A percentile compares a stretch with the other conserved stretches of the same genome.
Evolutionary conservation across 2,113 vertebrate species (phyloP).

Genomic region (Mormyrus lacerda): DNA sequence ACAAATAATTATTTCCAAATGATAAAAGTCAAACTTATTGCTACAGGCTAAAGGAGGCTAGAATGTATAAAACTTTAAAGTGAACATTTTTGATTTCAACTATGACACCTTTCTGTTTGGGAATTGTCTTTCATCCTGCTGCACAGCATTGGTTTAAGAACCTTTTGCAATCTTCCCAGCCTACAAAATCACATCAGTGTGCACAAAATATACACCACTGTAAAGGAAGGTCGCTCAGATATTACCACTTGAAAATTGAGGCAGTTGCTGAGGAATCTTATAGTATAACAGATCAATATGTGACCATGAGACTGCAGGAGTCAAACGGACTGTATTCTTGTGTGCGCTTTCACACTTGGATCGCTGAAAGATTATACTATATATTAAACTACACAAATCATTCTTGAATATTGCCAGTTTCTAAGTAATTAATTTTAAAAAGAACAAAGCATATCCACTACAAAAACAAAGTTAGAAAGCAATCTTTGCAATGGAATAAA

Average conservation of each 20-base stretch:
- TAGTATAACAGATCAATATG: neutral
- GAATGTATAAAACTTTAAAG: neutral
- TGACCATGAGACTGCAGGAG: neutral
- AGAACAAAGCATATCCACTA: neutral
- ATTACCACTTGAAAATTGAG: neutral
- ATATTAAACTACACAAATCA: neutral
- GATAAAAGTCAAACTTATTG: neutral
- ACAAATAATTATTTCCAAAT: neutral
- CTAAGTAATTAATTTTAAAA: neutral
- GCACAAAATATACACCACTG: neutral
- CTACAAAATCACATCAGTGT: neutral
- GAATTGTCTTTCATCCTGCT: neutral
- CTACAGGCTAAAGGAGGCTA: neutral
- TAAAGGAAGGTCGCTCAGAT: neutral
- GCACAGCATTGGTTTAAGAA: neutral
- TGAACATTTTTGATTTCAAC: neutral
- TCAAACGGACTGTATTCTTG: neutral
- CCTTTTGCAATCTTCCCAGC: neutral
- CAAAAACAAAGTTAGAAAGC: neutral
- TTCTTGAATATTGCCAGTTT: neutral
- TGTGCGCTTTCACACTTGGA: neutral
- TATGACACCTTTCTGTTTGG: neutral
- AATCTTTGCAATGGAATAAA: neutral
- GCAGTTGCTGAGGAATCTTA: neutral
- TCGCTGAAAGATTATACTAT: neutral